Evolutionary conservation across 2,113 vertebrate genomes (phyloP).

Genomic region (Ptilorrhoa leucosticta): DNA sequence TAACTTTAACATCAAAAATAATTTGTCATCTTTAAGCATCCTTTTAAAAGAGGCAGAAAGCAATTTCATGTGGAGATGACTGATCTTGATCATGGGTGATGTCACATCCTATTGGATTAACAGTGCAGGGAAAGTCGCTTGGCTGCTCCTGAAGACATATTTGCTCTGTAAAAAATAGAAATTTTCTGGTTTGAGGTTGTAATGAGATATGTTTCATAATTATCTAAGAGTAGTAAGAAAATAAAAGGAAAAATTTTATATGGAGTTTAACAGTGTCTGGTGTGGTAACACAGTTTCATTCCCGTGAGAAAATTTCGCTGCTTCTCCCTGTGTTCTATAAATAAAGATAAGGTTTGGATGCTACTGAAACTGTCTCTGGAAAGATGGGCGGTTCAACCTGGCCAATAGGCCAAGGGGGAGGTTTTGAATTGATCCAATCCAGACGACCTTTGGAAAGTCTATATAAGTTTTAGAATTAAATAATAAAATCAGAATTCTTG

Average conservation of each 20-base stretch:
- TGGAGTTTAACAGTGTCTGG: not conserved
- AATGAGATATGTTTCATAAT: not conserved
- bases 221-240: not conserved
- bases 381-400: no score
- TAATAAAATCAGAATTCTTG: no score
- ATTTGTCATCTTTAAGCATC: conserved; percentile 24
- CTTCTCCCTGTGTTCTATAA: no score
- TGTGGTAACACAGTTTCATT: no score
- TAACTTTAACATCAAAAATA: conserved; percentile 9
- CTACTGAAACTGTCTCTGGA: no score
- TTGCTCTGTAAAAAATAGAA: not conserved
- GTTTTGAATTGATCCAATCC: no score
- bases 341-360: no score
- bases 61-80: not conserved
- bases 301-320: no score
- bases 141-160: not conserved
- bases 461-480: no score
- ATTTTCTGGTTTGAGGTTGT: not conserved
- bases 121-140: not conserved
- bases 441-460: no score
- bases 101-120: not conserved
- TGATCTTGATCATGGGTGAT: not conserved
- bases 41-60: not conserved
- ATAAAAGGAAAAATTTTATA: not conserved
- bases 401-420: no score